Percentiles rank a stretch among this genome's conserved stretches.
phyloP scores from a whole-genome alignment of 2,113 vertebrate genomes.

The Ifrita kowaldi region DNA sequence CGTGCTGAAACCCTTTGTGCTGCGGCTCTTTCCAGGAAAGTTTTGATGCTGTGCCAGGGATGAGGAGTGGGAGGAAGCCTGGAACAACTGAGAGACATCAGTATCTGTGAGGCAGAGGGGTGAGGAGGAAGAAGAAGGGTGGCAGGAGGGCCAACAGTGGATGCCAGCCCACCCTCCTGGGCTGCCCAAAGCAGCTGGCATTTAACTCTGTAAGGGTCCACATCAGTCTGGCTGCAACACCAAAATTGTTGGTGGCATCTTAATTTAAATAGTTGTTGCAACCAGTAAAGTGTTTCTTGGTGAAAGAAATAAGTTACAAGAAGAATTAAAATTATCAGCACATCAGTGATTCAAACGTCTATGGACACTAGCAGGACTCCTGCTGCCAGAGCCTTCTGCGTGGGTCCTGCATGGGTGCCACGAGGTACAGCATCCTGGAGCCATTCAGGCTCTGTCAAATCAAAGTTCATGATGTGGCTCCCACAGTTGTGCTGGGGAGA shows the following conservation, averaged over 20 bases:
- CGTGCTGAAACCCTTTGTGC: not conserved
- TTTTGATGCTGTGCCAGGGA: not conserved
- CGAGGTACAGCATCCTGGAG: not conserved
- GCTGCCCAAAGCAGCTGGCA: not conserved
- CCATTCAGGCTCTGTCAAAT: not conserved
- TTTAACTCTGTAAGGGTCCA: not conserved
- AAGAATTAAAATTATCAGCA: not conserved
- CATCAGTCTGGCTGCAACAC: not conserved
- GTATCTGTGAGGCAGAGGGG: not conserved
- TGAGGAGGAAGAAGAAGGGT: not conserved
- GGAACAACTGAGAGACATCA: not conserved
- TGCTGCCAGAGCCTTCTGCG: not conserved
- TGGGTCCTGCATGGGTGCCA: not conserved
- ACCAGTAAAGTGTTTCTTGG: not conserved
- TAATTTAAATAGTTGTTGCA: not conserved
- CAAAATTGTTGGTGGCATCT: not conserved
- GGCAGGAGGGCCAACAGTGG: not conserved
- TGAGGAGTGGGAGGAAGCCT: not conserved
- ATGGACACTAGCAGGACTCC: not conserved
- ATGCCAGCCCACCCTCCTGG: not conserved
- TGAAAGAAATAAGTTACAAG: not conserved
- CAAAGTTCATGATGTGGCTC: not conserved
- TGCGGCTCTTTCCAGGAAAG: not conserved
- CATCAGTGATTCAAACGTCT: not conserved
- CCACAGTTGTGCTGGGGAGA: not conserved